Evolutionary conservation across 2,113 vertebrate genomes (phyloP), one percentile per base, ranked within the genome.

Genomic region (Anguilla japonica): DNA sequence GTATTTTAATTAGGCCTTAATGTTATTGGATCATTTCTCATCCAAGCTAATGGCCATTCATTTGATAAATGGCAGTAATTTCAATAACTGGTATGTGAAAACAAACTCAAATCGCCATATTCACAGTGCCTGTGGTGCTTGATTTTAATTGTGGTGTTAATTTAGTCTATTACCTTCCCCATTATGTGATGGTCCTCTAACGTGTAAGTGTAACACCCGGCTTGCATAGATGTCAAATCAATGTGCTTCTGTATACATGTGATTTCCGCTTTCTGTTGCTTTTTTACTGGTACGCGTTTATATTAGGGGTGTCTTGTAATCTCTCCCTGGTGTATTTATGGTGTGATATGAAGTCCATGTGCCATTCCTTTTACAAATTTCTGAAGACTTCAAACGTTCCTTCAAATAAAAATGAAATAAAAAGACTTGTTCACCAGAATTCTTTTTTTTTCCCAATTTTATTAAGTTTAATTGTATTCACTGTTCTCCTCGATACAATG

Each of bases 351-450:
- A 46, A 34, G 20, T n/a, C 18, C 75, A 81, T 63, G 85, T 86
- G 85, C 85, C 85, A 86, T 86, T 34, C 39, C 29, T 86, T 79
- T 85, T 75, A 46, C 22, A 46, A 1, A 71, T 71, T 79, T 79
- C 13, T n/a, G 53, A n/a, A 60, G 40, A 86, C 78, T 86, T 86
- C 50, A 81, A 26, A 86, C 50, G 81, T 86, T 86, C 85, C 84
- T 34, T 67, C 40, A 40, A 86, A 60, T 63, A 83, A 83, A 83
- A 79, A 63, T 63, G 43, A 79, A 63, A 5, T 41, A 20, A 71
- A 85, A 83, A 56, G 43, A 39, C 13, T 40, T 57, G 22, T 16
- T 18, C 34, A 1, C 43, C 26, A 57, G 29, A 57, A 43, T 39
- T 83, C n/a, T 16, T 85, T 78, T 81, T 41, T 81, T 41, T 81